phyloP scores from a whole-genome alignment of 2,113 vertebrate species.

The Chlamydotis undulata region DNA sequence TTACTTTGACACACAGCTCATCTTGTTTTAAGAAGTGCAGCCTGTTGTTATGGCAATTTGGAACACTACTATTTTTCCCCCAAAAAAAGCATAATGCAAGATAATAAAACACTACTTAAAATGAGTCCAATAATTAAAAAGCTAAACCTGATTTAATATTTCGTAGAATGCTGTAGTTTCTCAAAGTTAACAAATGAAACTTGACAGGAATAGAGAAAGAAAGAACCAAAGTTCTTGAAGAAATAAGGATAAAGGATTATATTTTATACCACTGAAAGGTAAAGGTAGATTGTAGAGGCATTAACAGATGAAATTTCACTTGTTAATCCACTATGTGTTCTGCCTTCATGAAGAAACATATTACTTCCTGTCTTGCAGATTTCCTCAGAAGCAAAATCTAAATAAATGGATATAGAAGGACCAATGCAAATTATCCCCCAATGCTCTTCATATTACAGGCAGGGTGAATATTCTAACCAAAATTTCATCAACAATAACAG shows the following conservation, averaged over 20 bases:
- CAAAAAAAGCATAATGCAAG: not conserved
- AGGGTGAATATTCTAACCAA: not conserved
- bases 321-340: not conserved
- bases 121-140: not conserved
- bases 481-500: not conserved
- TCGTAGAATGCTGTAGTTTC: not conserved
- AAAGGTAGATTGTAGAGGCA: not conserved
- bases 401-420: not conserved
- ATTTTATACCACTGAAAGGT: not conserved
- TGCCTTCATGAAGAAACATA: not conserved
- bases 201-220: not conserved
- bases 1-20: constrained; percentile 71
- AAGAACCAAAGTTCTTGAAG: not conserved
- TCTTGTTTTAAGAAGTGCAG: constrained; percentile 69
- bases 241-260: not conserved
- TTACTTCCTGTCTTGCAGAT: not conserved
- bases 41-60: constrained; percentile 76
- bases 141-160: not conserved
- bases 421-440: not conserved
- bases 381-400: not conserved
- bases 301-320: not conserved
- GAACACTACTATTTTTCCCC: constrained; percentile 22
- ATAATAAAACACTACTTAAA: not conserved
- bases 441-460: not conserved
- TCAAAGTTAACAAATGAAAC: not conserved